These are phyloP conservation scores for Epizoanthus illoricatus DNA, from an alignment of 92 coral and sea anemone genomes.

Conservation along the genomic window DNA sequence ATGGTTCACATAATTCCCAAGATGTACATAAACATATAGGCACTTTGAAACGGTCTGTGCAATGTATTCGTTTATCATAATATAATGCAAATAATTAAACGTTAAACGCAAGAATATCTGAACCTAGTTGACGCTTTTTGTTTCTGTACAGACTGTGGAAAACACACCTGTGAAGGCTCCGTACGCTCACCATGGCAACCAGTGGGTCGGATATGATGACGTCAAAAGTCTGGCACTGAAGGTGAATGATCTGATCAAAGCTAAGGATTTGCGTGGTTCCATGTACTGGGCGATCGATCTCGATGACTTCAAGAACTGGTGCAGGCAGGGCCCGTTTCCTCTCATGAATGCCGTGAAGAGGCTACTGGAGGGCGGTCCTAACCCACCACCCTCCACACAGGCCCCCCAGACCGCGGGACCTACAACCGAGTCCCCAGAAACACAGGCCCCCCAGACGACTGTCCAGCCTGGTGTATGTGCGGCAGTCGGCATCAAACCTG, in stretches of 20 bases:
- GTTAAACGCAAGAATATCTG: too few relatives aligned
- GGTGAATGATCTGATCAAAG: conserved; percentile 60
- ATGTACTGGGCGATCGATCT: conserved; percentile 87
- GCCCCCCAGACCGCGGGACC: background rate
- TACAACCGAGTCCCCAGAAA: background rate
- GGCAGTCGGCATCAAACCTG: background rate
- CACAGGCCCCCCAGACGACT: background rate
- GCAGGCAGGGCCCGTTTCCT: conserved; percentile 64
- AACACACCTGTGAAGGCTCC: conserved; percentile 56
- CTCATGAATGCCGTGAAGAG: conserved; percentile 70
- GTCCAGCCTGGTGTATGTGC: background rate
- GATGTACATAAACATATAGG: too few relatives aligned
- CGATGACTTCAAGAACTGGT: conserved; percentile 67
- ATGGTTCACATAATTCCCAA: too few relatives aligned
- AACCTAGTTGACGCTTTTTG: background rate
- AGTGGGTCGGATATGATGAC: conserved; percentile 87
- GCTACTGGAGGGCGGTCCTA: conserved; percentile 38
- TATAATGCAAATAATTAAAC: too few relatives aligned
- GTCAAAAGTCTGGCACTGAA: conserved; percentile 59
- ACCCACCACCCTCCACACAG: background rate
- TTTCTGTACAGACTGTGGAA: conserved; percentile 7
- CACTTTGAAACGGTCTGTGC: too few relatives aligned
- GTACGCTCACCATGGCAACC: conserved; percentile 71
- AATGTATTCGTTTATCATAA: too few relatives aligned
- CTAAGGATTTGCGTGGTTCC: conserved; percentile 67